Conservation (phyloP, 2,797 vertebrate species). For the Echeneis naucrates region DNA sequence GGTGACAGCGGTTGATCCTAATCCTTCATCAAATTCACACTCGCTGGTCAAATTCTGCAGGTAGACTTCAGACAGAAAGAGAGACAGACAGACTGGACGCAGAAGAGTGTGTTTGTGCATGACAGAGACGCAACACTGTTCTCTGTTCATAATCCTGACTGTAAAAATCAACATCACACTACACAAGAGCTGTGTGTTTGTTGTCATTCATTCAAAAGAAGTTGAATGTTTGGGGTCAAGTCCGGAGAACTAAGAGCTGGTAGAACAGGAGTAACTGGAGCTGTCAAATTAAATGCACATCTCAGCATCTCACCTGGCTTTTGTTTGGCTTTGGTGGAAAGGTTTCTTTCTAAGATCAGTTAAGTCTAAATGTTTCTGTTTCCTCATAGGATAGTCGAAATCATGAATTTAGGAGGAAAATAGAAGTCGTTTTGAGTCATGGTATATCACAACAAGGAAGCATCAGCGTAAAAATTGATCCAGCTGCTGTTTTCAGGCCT, state of each 20-base stretch:
- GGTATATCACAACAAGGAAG: slow-evolving; percentile 3
- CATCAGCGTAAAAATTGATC: no score
- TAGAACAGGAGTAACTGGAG: slow-evolving; percentile 16
- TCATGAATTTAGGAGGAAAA: neutral
- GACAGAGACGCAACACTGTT: neutral
- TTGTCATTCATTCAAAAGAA: neutral
- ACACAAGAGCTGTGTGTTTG: neutral
- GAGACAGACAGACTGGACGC: slow-evolving; percentile 22
- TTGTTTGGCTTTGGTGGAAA: neutral
- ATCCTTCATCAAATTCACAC: slow-evolving; percentile 68
- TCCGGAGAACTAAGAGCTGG: neutral
- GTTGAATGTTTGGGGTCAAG: neutral
- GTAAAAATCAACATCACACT: neutral
- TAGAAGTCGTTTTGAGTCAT: slow-evolving; percentile 15
- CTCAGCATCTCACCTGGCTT: neutral
- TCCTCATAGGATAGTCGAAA: neutral
- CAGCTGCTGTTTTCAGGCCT: neutral
- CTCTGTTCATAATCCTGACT: slow-evolving; percentile 2
- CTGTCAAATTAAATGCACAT: neutral
- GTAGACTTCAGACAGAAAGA: slow-evolving; percentile 61
- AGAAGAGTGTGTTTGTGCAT: slow-evolving; percentile 23
- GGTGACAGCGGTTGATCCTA: slow-evolving; percentile 28
- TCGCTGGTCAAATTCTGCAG: slow-evolving; percentile 73
- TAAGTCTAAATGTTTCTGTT: neutral
- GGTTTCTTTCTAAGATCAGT: no score